Evolutionary conservation across 2,113 vertebrate genomes (phyloP), one percentile per base, ranked within the genome.

Genomic region (Bungarus multicinctus): DNA sequence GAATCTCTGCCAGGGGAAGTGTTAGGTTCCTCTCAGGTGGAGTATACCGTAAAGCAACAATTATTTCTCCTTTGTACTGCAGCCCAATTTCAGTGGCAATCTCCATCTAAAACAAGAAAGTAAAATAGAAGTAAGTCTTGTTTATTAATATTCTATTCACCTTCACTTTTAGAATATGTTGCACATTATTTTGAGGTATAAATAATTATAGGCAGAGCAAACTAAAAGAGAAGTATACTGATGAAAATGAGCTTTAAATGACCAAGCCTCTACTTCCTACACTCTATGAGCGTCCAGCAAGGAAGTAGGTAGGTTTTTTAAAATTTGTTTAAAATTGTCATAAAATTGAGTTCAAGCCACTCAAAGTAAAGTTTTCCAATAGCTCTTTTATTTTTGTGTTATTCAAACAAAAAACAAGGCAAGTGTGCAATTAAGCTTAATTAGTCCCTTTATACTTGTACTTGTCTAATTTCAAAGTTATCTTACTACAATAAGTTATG

Each of bases 21-120:
- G 96, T 98, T 91, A 98, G 95, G 94, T 98, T 99, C 94, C 98
- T 99, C 95, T 99, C 98, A 88, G 98, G 98, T 88, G 99, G 98
- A 91, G 98, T 98, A 89, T 99, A 99, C 93, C 98, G 98, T 95
- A 99, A 97, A 95, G 98, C 98, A 88, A 99, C 98, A 2, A 98
- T 98, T 96, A 99, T 97, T 90, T 99, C 99, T 95, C 99, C 99
- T 97, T 99, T 99, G 92, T 99, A 99, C 2, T 99, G 99, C 96
- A 99, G 97, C 1, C 97, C 97, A 87, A 97, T 93, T 88, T 99
- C 98, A 89, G 98, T 93, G 16, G 89, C 94, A 94, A 95, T 95
- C 57, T 99, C 99, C 96, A 96, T 91, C 99, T 99, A 92, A 53
- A 2, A 95, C 90, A 87, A 60, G 30, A 64, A 92, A 90, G 47